A percentile compares a stretch with the other conserved stretches of the same genome.
These are phyloP conservation scores for Agriopis marginaria DNA, from an alignment of 2,888 invertebrate species.

Conservation along the genomic window DNA sequence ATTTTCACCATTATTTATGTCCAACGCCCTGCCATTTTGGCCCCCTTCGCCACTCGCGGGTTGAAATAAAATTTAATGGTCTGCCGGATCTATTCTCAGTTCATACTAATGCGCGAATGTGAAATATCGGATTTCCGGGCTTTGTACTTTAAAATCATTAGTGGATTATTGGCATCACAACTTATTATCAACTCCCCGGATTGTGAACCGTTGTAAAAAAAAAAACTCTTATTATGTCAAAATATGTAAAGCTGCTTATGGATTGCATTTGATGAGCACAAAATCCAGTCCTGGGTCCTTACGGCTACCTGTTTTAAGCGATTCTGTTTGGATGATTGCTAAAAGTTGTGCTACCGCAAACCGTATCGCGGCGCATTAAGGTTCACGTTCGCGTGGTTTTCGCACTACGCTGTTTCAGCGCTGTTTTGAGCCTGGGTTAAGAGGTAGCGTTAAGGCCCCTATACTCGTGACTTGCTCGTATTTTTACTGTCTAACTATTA, in stretches of 20 bases:
- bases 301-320: too few species aligned
- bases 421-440: too few species aligned
- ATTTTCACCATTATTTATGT: slow-evolving; percentile 76
- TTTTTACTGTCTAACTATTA: too few species aligned
- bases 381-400: too few species aligned
- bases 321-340: too few species aligned
- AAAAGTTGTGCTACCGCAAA: too few species aligned
- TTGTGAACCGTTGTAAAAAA: background rate
- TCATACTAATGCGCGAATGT: slow-evolving; percentile 62
- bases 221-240: background rate
- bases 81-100: slow-evolving; percentile 67
- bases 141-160: slow-evolving; percentile 58
- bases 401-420: too few species aligned
- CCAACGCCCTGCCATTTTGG: slow-evolving; percentile 71
- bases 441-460: too few species aligned
- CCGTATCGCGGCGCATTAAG: too few species aligned
- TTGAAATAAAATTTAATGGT: slow-evolving; percentile 85
- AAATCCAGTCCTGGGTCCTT: too few species aligned
- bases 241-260: background rate
- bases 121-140: slow-evolving; percentile 81
- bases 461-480: too few species aligned
- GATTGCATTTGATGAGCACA: too few species aligned
- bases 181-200: slow-evolving; percentile 2
- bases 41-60: slow-evolving; percentile 72
- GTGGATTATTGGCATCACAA: slow-evolving; percentile 45